Evolutionary conservation across 2,797 vertebrate species (phyloP).

Genomic region (Syngnathus rostellatus): DNA sequence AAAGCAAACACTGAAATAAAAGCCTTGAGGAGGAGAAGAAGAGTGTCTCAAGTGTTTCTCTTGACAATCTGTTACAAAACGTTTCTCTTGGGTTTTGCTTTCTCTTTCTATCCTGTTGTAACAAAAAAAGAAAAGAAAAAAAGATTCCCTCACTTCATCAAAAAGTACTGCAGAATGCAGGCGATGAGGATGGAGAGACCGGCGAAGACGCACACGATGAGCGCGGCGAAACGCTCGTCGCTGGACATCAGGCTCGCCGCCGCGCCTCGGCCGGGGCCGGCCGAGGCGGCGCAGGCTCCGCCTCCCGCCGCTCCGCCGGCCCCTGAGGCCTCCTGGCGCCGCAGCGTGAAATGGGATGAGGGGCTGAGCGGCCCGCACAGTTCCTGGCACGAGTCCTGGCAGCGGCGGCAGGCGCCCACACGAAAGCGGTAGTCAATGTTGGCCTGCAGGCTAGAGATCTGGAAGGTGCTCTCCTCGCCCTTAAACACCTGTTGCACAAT

Average conservation of each 20-base stretch:
- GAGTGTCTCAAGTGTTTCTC: slow-evolving; percentile 71
- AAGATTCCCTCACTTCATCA: slow-evolving; percentile 87
- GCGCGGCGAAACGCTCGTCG: slow-evolving; percentile 90
- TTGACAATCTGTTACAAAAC: slow-evolving; percentile 13
- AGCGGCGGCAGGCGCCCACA: slow-evolving; percentile 87
- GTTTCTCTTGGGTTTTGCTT: slow-evolving; percentile 54
- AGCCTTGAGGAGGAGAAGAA: slow-evolving; percentile 56
- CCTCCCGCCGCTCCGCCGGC: slow-evolving; percentile 59
- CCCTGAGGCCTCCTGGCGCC: slow-evolving; percentile 69
- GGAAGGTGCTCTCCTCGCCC: slow-evolving; percentile 88
- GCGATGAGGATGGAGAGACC: slow-evolving; percentile 89
- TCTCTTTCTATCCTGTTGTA: slow-evolving; percentile 61
- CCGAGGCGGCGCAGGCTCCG: slow-evolving; percentile 64
- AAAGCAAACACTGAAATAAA: slow-evolving; percentile 45
- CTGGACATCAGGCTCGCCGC: slow-evolving; percentile 78
- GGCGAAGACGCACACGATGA: slow-evolving; percentile 87
- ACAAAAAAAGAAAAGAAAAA: background rate
- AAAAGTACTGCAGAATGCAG: slow-evolving; percentile 95
- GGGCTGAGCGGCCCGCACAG: slow-evolving; percentile 91
- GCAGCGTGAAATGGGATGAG: slow-evolving; percentile 79
- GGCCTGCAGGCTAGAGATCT: slow-evolving; percentile 87
- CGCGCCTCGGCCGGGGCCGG: slow-evolving; percentile 44
- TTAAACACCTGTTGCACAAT: slow-evolving; percentile 77
- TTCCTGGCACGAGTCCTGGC: slow-evolving; percentile 88
- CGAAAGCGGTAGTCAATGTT: slow-evolving; percentile 96